Percentiles rank a stretch among this genome's conserved stretches.
Conservation (phyloP, 2,888 invertebrate species). For the Papilio demoleus region DNA sequence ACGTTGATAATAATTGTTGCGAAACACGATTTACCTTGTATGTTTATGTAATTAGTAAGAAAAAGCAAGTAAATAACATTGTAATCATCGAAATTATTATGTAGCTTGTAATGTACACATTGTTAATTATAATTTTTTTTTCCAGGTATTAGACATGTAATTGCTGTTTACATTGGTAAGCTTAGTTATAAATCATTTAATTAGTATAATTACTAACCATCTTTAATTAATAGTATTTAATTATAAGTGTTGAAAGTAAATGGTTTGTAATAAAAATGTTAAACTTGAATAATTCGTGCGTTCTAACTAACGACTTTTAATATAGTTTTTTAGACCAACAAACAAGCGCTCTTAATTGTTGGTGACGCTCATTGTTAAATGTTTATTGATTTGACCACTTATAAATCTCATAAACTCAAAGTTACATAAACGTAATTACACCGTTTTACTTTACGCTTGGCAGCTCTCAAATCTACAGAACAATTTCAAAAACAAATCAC, state of each 20-base stretch:
- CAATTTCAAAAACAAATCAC: constrained; percentile 11
- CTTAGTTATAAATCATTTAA: constrained; percentile 22
- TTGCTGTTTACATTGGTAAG: constrained; percentile 54
- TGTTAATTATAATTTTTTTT: constrained; percentile 46
- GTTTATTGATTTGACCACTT: neutral
- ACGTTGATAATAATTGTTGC: neutral
- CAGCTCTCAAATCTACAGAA: neutral
- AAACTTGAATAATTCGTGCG: too few species aligned
- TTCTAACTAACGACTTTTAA: too few species aligned
- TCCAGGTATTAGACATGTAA: constrained; percentile 67
- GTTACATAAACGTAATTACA: neutral
- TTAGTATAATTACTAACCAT: neutral
- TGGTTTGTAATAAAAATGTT: too few species aligned
- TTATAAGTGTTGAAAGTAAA: too few species aligned
- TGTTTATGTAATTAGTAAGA: neutral
- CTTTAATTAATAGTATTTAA: neutral
- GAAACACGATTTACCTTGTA: neutral
- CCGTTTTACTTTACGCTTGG: neutral
- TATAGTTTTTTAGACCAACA: too few species aligned
- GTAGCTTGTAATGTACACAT: neutral
- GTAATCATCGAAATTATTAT: too few species aligned
- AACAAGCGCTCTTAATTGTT: too few species aligned
- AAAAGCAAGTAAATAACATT: too few species aligned
- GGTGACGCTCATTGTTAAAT: too few species aligned
- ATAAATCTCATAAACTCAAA: neutral